Base-by-base conservation (phyloP, 2,113 vertebrate species). In the Lampris megalopsis region DNA sequence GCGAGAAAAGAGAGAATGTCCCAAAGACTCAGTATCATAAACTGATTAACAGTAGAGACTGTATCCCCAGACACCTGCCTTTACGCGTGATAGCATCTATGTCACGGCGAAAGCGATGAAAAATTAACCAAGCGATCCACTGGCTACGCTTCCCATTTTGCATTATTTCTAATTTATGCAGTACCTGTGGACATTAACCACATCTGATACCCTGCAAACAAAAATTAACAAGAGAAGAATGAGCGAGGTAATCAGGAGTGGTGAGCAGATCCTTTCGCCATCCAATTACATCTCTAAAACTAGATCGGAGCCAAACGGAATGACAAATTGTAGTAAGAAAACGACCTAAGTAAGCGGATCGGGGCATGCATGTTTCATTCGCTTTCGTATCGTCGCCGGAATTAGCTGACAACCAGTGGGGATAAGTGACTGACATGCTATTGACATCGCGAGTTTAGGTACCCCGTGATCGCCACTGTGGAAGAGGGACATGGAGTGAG, bases 221-320 rank as follows among this genome's bases (percentile, higher is more conserved):
- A 50, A 56, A 24, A 45, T 42, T 48, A 50, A 38, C 11, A 3
- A 60, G 4, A 67, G 11, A 41, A 61, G 1, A 37, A 4, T 10
- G 6, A 48, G 42, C 38, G 4, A 57, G 53, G 42, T 6, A 71
- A 63, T 47, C 40, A 3, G 42, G 84, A 81, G 36, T 84, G 86
- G 84, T 81, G 70, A 75, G 47, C 60, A 72, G 43, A 68, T 80
- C 70, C 74, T 63, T 68, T 61, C 52, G 65, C 62, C 72, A 52
- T 67, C 80, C 63, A 67, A 50, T 56, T 77, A 63, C 86, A 84
- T 81, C 60, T 36, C 68, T 58, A 35, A 67, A 50, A 40, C 41
- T 49, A 52, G 49, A 53, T 60, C n/a, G 37, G 59, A 54, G 67
- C 56, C n/a, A 64, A 73, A 53, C 6, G 47, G 62, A 74, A 74